phyloP scores from a whole-genome alignment of 1,140 invertebrate species.

The Zeugodacus cucurbitae region DNA sequence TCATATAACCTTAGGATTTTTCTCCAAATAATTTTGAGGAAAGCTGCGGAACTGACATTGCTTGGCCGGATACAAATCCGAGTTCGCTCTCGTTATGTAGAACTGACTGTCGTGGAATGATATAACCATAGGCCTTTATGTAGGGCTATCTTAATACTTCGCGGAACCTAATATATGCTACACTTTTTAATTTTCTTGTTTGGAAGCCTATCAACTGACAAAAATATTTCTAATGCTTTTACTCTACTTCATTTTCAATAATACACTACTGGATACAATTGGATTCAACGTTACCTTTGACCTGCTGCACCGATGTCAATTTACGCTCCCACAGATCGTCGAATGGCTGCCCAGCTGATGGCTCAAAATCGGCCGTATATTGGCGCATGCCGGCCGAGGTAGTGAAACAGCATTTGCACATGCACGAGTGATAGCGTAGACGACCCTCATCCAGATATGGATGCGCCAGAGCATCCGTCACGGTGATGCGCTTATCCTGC shows the following conservation, averaged over 20 bases:
- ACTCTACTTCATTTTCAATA: neutral
- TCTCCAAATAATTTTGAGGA: too few relatives aligned
- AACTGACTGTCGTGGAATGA: too few relatives aligned
- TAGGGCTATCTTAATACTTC: too few relatives aligned
- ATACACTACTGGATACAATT: neutral
- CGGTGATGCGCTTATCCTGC: slow-evolving; percentile 92
- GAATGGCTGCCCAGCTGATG: slow-evolving; percentile 86
- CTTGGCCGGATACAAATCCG: too few relatives aligned
- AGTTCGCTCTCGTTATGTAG: too few relatives aligned
- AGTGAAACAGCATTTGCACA: slow-evolving; percentile 98
- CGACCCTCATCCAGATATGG: slow-evolving; percentile 98
- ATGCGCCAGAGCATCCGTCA: slow-evolving; percentile 93
- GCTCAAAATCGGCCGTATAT: slow-evolving; percentile 94
- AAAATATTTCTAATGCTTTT: neutral
- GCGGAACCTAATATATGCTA: too few relatives aligned
- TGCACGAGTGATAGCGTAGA: slow-evolving; percentile 98
- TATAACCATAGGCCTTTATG: too few relatives aligned
- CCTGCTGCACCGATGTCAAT: slow-evolving; percentile 89
- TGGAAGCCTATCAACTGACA: too few relatives aligned
- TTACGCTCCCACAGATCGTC: slow-evolving; percentile 96
- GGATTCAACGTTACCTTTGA: slow-evolving; percentile 80
- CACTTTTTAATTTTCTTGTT: too few relatives aligned
- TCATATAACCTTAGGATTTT: too few relatives aligned
- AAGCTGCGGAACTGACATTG: too few relatives aligned
- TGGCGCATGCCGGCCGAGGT: slow-evolving; percentile 79